Base-by-base conservation (phyloP, 1,140 invertebrate genomes). In the Papilio glaucus region DNA sequence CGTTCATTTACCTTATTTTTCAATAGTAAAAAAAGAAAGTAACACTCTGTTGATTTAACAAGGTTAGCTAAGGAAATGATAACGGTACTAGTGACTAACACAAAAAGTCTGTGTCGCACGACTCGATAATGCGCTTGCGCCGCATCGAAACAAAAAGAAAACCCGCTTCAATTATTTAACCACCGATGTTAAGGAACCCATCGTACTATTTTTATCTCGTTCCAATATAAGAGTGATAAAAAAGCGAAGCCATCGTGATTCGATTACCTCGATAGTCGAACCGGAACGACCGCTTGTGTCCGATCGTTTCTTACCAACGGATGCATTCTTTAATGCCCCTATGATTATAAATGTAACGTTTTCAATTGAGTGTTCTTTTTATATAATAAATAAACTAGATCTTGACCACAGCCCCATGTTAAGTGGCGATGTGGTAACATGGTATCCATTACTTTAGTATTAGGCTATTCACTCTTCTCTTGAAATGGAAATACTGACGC, bases 251-350 rank as follows among this genome's bases (percentile, higher is more conserved):
- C 18, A 38, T 81, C 79, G 78, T 79, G 78, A 82, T 82, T 85
- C 81, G 81, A 85, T 85, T 83, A 83, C 75, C 65, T 72, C 77
- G 77, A 85, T 84, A 81, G 80, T 79, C 78, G 74, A 82, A 77
- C 75, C 80, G 78, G 73, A 41, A 61, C 73, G 69, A 72, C 72
- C 73, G 75, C 80, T 83, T 74, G 73, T 71, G 45, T 73, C 42
- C 60, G 41, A 57, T 72, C 77, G 69, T 80, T 80, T 73, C 41
- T 71, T 37, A 76, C 72, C 69, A 75, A n/a, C n/a, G n/a, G n/a
- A 73, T 77, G 76, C 73, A 74, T 62, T 53, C 39, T 72, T 71
- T 33, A 63, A 26, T 71, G 53, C 29, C 6, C 29, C 29, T 63
- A 71, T 24, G 41, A 62, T 69, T 70, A 39, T 8, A 26, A 33